Conservation (phyloP, 2,113 vertebrate genomes). For the Megalops atlanticus region DNA sequence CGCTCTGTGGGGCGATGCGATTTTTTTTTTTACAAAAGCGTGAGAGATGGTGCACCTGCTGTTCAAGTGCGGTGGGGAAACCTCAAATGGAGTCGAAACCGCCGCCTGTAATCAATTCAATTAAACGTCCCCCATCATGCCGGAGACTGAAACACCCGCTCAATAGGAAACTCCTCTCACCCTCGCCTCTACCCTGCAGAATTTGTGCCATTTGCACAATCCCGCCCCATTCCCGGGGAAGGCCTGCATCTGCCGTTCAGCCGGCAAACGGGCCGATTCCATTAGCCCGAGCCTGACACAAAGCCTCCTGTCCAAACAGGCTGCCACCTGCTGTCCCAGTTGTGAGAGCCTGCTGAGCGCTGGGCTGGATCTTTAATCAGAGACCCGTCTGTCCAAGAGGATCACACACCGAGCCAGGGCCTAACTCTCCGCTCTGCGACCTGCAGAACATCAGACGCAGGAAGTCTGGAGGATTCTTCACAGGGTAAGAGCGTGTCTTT, state of each 20-base stretch:
- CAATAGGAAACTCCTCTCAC: no score
- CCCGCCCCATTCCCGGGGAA: conserved; percentile 37
- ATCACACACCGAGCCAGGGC: no score
- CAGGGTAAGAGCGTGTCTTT: no score
- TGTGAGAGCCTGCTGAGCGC: no score
- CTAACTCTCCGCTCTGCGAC: no score
- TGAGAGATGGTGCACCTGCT: conserved; percentile 62
- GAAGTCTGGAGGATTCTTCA: no score
- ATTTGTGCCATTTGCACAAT: conserved; percentile 56
- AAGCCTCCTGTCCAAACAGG: neutral
- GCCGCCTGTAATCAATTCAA: conserved; percentile 62
- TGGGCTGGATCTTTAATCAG: no score
- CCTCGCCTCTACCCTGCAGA: conserved; percentile 47
- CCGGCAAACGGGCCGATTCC: conserved; percentile 42
- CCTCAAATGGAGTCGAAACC: conserved; percentile 53
- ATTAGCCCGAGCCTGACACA: conserved; percentile 36
- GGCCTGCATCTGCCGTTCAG: conserved; percentile 45
- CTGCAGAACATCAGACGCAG: no score
- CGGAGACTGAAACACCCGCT: conserved; percentile 33
- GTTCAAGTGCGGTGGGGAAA: conserved; percentile 52
- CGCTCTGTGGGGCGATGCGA: no score
- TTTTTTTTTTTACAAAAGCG: no score
- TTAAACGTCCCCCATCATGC: conserved; percentile 52
- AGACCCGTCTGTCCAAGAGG: no score
- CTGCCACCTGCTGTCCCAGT: neutral